Conservation (phyloP, 2,797 vertebrate genomes). For the Danio aesculapii region DNA sequence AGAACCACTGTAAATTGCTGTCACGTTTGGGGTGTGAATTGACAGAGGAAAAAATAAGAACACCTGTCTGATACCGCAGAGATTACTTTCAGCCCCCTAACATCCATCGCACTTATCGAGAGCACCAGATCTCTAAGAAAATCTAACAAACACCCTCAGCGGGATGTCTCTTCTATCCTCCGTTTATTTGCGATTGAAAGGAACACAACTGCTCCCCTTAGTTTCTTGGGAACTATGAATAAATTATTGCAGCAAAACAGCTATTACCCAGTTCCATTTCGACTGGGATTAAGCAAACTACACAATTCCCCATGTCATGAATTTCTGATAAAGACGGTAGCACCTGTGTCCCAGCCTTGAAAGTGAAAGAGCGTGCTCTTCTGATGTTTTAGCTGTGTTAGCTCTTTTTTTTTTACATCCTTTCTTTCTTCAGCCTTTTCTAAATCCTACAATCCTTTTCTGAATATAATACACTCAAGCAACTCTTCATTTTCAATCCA, state of each 20-base stretch:
- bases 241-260: conserved; percentile 57
- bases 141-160: conserved; percentile 41
- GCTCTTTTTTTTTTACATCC: background rate
- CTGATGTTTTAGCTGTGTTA: conserved; percentile 27
- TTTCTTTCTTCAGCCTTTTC: background rate
- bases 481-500: conserved; percentile 42
- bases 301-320: conserved; percentile 50
- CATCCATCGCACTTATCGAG: conserved; percentile 38
- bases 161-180: conserved; percentile 23
- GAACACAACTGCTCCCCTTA: conserved; percentile 29
- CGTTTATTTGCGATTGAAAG: conserved; percentile 24
- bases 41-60: conserved; percentile 8
- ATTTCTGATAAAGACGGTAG: conserved; percentile 53
- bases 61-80: conserved; percentile 43
- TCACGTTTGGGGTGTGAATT: conserved; percentile 37
- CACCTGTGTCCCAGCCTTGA: conserved; percentile 49
- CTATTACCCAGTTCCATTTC: conserved; percentile 51
- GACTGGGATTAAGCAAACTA: conserved; percentile 39
- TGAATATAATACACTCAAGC: conserved; percentile 31
- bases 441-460: conserved; percentile 15
- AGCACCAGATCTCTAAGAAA: conserved; percentile 47
- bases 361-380: background rate
- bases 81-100: conserved; percentile 32
- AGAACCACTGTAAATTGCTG: conserved; percentile 54
- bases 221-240: conserved; percentile 58